Conservation (phyloP, 1,140 invertebrate genomes). For the Sycobia sp. region DNA sequence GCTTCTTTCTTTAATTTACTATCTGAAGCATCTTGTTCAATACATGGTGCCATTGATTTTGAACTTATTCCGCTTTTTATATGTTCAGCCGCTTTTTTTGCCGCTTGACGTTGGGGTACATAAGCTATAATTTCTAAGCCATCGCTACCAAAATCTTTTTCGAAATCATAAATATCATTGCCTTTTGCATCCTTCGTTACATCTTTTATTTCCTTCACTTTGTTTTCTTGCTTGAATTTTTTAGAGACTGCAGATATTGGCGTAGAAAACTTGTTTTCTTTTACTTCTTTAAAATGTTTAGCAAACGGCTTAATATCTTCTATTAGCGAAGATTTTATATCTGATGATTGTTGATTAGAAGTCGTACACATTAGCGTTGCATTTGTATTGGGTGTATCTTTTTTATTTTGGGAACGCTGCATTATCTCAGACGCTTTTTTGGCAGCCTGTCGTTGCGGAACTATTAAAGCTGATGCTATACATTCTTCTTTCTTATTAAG, state of each 20-base stretch:
- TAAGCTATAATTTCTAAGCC: constrained; percentile 78
- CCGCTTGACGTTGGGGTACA: constrained; percentile 87
- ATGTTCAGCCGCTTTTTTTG: constrained; percentile 88
- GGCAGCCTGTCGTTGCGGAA: constrained; percentile 88
- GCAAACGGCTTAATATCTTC: constrained; percentile 49
- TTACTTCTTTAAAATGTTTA: constrained; percentile 58
- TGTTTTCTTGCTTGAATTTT: constrained; percentile 27
- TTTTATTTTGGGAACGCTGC: constrained; percentile 54
- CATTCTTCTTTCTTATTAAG: constrained; percentile 67
- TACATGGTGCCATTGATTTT: constrained; percentile 53
- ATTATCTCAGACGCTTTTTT: constrained; percentile 90
- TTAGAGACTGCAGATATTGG: neutral
- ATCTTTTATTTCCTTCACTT: constrained; percentile 47
- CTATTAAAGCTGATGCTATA: constrained; percentile 78
- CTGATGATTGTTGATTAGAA: neutral
- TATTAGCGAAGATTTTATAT: constrained; percentile 43
- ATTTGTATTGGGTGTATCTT: constrained; percentile 9
- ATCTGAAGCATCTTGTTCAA: constrained; percentile 40
- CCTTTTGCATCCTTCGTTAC: constrained; percentile 52
- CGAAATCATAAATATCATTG: constrained; percentile 68
- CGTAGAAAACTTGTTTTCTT: constrained; percentile 39
- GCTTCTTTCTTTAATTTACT: constrained; percentile 54
- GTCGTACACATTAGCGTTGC: neutral
- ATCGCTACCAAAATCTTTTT: constrained; percentile 67
- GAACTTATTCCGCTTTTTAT: constrained; percentile 81